These are phyloP conservation scores for Thaleichthys pacificus DNA, from an alignment of 2,797 vertebrate genomes.

Conservation along the genomic window DNA sequence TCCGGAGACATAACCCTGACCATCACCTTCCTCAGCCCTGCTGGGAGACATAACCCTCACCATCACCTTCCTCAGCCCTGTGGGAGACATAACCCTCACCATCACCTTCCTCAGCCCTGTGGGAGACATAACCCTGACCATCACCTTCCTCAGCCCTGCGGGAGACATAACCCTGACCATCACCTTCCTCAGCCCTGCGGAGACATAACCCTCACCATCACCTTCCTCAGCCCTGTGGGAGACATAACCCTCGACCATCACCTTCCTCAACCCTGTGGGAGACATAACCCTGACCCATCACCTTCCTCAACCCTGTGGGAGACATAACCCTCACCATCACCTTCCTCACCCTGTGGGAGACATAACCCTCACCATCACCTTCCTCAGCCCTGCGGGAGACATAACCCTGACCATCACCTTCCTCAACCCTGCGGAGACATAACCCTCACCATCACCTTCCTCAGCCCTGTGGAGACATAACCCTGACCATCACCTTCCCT, in stretches of 20 bases:
- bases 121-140: conserved; percentile 4
- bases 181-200: conserved; percentile 57
- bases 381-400: neutral
- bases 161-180: too few species aligned
- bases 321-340: conserved; percentile 80
- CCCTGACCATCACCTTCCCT: neutral
- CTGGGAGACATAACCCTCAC: too few species aligned
- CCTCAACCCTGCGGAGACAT: too few species aligned
- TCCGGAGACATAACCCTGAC: too few species aligned
- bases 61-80: too few species aligned
- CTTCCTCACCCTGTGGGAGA: conserved; percentile 82
- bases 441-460: too few species aligned
- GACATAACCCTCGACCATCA: conserved; percentile 42
- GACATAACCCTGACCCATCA: too few species aligned
- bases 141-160: conserved; percentile 1
- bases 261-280: conserved; percentile 78
- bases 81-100: conserved; percentile 54
- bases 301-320: neutral
- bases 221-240: conserved; percentile 56
- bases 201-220: too few species aligned
- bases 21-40: conserved; percentile 82
- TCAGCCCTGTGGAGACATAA: too few species aligned
- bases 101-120: conserved; percentile 92
- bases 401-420: too few species aligned
- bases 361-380: neutral